phyloP scores from a whole-genome alignment of 2,888 invertebrate genomes.

The Campopleginae sp. region DNA sequence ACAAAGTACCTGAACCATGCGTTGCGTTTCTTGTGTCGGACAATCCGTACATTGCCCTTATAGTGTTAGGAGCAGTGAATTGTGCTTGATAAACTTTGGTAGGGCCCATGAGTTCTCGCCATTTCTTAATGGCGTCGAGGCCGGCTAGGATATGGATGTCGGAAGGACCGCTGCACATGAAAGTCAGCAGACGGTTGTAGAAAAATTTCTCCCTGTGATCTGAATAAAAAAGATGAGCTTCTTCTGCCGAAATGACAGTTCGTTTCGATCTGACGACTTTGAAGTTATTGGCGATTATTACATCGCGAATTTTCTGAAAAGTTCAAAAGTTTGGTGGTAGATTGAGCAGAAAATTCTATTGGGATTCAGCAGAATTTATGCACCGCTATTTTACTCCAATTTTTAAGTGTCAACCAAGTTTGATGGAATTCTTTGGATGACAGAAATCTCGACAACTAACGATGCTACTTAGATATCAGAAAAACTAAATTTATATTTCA shows the following conservation, averaged over 20 bases:
- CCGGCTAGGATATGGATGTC: conserved; percentile 92
- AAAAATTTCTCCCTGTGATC: conserved; percentile 94
- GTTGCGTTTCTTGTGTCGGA: conserved; percentile 97
- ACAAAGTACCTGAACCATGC: conserved; percentile 93
- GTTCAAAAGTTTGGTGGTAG: neutral
- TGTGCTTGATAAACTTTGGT: conserved; percentile 94
- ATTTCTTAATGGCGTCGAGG: conserved; percentile 90
- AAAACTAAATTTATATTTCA: conserved; percentile 13
- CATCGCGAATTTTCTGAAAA: conserved; percentile 87
- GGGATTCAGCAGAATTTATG: conserved; percentile 14
- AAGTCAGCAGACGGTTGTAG: conserved; percentile 91
- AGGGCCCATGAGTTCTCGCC: conserved; percentile 95
- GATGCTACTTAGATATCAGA: no score
- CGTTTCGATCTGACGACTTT: conserved; percentile 90
- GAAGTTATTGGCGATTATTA: conserved; percentile 89
- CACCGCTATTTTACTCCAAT: conserved; percentile 18
- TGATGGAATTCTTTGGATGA: neutral
- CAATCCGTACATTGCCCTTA: conserved; percentile 94
- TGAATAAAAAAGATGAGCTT: conserved; percentile 91
- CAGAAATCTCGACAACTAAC: conserved; percentile 18
- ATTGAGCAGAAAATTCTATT: neutral
- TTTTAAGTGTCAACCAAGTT: conserved; percentile 19
- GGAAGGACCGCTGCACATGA: conserved; percentile 95
- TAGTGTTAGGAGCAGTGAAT: conserved; percentile 90
- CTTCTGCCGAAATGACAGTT: conserved; percentile 86